These are phyloP conservation scores for Helogale parvula DNA, from an alignment of 2,113 vertebrate species.

Conservation along the genomic window DNA sequence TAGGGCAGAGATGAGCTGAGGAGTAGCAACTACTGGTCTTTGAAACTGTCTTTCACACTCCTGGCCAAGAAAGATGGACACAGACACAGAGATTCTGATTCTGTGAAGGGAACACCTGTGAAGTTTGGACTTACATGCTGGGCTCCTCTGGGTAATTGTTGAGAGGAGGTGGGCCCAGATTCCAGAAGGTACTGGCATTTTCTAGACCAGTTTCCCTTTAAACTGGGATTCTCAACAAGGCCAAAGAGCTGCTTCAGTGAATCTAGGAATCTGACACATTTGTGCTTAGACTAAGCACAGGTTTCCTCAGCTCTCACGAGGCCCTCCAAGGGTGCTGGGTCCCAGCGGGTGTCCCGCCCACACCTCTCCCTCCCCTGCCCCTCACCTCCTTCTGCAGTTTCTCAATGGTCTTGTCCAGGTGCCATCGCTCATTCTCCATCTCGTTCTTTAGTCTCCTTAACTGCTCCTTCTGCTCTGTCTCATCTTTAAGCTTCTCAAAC, in stretches of 20 bases:
- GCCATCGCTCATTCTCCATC: constrained; percentile 91
- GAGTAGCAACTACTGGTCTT: background rate
- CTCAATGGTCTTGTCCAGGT: constrained; percentile 93
- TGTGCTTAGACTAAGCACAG: background rate
- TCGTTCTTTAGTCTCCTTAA: constrained; percentile 92
- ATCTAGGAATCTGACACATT: background rate
- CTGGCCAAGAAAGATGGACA: too few relatives aligned
- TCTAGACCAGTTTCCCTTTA: background rate
- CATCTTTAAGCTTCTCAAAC: constrained; percentile 89
- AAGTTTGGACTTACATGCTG: background rate
- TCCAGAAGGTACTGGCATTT: background rate
- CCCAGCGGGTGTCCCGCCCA: background rate
- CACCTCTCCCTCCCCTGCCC: background rate
- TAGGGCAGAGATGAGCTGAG: background rate
- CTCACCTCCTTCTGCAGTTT: constrained; percentile 95
- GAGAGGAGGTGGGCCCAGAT: background rate
- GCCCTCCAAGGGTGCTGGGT: rapidly evolving
- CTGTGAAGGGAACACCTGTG: background rate
- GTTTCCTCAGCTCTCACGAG: background rate
- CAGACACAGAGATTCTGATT: background rate
- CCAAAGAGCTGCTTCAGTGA: background rate
- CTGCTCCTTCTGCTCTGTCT: constrained; percentile 93
- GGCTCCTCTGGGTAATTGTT: background rate
- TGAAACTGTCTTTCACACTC: background rate
- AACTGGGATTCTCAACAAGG: background rate